A percentile compares a stretch with the other conserved stretches of the same genome.
phyloP scores from a whole-genome alignment of 1,140 invertebrate genomes.

The Eumeta japonica region DNA sequence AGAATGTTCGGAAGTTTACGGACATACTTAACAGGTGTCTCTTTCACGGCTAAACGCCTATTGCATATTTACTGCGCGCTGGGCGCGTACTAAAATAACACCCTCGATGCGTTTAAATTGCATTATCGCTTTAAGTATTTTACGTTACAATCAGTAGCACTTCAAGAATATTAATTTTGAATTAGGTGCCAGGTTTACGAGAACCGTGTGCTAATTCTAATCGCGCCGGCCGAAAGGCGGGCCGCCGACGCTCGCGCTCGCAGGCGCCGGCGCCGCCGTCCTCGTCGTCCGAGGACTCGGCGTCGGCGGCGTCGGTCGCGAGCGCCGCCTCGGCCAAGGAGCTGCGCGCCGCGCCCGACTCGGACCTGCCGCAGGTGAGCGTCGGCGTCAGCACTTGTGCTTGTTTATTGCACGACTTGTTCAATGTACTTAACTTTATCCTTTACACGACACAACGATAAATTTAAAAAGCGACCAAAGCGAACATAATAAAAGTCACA shows the following conservation, averaged over 20 bases:
- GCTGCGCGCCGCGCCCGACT: conserved; percentile 29
- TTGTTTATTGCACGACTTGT: not conserved
- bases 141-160: too few relatives aligned
- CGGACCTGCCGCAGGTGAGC: conserved; percentile 33
- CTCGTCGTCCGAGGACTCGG: conserved; percentile 44
- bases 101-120: conserved; percentile 18
- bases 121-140: conserved; percentile 8
- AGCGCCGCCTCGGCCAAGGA: conserved; percentile 27
- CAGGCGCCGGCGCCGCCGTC: conserved; percentile 38
- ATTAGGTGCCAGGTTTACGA: conserved; percentile 23
- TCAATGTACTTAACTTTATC: not conserved
- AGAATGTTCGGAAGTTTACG: too few relatives aligned
- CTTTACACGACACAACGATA: not conserved
- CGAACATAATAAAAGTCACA: not conserved
- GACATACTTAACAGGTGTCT: too few relatives aligned
- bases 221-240: conserved; percentile 30
- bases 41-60: too few relatives aligned
- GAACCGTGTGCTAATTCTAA: conserved; percentile 6
- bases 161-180: conserved; percentile 2
- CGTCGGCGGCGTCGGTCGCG: conserved; percentile 38
- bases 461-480: not conserved
- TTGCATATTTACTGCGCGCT: too few relatives aligned
- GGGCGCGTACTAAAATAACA: not conserved
- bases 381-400: not conserved
- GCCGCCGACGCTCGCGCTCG: conserved; percentile 36